Conservation (phyloP, 1,140 invertebrate species). For the Monomorium pharaonis region DNA sequence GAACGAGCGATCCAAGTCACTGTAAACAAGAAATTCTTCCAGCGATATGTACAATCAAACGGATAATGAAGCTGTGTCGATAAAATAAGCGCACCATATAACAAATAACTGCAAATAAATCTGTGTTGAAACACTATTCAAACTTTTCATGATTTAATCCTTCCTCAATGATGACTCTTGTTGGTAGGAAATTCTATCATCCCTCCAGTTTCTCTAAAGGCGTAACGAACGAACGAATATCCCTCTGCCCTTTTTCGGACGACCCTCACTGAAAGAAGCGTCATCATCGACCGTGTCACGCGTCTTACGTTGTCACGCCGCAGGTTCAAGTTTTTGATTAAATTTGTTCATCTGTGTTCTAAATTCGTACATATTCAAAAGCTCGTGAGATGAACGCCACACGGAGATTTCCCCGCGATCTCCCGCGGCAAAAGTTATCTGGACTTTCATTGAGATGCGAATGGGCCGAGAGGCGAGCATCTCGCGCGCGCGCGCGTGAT, state of each 20-base stretch:
- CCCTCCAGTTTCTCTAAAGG: not conserved
- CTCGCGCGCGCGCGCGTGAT: not conserved
- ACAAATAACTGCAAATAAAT: constrained; percentile 4
- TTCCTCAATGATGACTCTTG: not conserved
- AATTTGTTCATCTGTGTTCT: not conserved
- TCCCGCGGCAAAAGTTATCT: constrained; percentile 8
- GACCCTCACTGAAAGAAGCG: not conserved
- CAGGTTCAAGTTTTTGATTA: constrained; percentile 7
- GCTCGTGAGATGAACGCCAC: not conserved
- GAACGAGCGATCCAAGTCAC: not conserved
- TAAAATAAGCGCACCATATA: not conserved
- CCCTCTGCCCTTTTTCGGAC: too few species aligned
- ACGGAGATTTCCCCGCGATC: not conserved
- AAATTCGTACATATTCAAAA: constrained; percentile 19
- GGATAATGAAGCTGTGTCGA: not conserved
- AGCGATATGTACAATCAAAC: not conserved
- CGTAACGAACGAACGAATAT: not conserved
- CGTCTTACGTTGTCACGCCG: not conserved
- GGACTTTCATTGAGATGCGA: constrained; percentile 32
- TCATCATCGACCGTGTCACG: constrained; percentile 12
- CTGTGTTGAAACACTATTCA: not conserved
- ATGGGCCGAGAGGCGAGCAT: not conserved
- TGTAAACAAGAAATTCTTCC: not conserved
- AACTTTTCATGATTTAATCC: not conserved
- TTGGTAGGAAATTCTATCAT: not conserved